Evolutionary conservation across 2,888 invertebrate species (phyloP), one percentile per base, ranked within the genome.

Genomic region (Agrenia bidenticulata): DNA sequence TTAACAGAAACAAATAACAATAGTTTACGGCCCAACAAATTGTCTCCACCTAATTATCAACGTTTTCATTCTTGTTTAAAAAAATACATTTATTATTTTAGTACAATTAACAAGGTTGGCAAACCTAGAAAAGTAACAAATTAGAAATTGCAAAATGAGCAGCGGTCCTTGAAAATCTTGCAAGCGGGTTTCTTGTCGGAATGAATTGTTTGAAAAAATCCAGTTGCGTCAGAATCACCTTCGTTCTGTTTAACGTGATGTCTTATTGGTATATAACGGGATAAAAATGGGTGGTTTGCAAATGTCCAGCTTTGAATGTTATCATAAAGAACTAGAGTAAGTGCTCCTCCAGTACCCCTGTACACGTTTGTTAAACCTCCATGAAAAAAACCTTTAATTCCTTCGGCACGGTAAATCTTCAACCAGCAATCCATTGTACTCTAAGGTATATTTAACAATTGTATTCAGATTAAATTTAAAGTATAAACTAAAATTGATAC

Each of bases 301-400:
- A 66, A 42, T 2, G 63, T 9, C 11, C 27, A 21, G 21, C 58
- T 42, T 2, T 67, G 57, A 26, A 70, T 56, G 15, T 63, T 42
- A 27, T 73, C 70, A 41, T 70, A 71, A 1, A 69, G 11, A 23
- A 71, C 60, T 1, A 73, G 58, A 59, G 65, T 66, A 0, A 73
- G 23, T 2, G 70, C 69, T 0, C 73, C 70, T 5, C 73, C 73
- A n/a, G 68, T 63, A 13, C 67, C 63, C 32, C 73, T 27, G 0
- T 69, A 11, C 4, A 69, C 19, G 49, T 73, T 73, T 1, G 61
- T 49, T 2, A 60, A 17, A 2, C 61, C 62, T 4, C 73, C 73
- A 13, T 59, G 54, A 32, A 64, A 71, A 37, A 71, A 73, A 4
- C 73, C 71, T 27, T n/a, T n/a, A 2, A 71, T 37, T 4, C 71